Evolutionary conservation across 2,113 vertebrate genomes (phyloP).

Genomic region (Coracopsis vasa): DNA sequence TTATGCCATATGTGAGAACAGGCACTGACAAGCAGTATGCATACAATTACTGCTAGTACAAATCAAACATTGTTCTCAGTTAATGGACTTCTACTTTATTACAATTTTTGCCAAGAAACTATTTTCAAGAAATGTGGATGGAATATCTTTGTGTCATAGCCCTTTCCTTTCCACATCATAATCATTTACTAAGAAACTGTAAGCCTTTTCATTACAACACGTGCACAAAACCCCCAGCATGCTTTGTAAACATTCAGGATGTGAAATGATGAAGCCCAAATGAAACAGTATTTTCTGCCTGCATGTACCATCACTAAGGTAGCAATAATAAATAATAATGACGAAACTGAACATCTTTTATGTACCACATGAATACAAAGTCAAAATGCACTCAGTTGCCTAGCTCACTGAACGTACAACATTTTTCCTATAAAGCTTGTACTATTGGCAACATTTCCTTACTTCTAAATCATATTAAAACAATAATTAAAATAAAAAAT

Average conservation of each 20-base stretch:
- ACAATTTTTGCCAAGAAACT: neutral
- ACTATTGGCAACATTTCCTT: conserved; percentile 35
- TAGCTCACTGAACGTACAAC: neutral
- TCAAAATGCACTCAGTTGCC: neutral
- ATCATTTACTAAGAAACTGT: neutral
- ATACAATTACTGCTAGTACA: conserved; percentile 7
- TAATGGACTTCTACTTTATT: neutral
- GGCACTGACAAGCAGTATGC: neutral
- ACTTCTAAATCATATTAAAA: conserved; percentile 9
- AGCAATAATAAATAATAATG: conserved; percentile 11
- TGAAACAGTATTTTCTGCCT: neutral
- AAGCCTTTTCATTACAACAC: neutral
- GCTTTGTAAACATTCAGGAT: neutral
- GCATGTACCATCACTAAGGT: conserved; percentile 17
- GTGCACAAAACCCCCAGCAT: neutral
- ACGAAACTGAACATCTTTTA: conserved; percentile 43
- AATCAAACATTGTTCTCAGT: neutral
- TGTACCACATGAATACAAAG: conserved; percentile 26
- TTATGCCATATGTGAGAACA: conserved; percentile 41
- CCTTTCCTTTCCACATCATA: neutral
- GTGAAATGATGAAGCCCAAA: conserved; percentile 20
- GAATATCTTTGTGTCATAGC: neutral
- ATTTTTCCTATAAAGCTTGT: conserved; percentile 15
- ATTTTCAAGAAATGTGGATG: neutral
- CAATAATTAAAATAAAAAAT: neutral